Conservation (phyloP, 2,797 vertebrate genomes). For the Tauraco hartlaubi region DNA sequence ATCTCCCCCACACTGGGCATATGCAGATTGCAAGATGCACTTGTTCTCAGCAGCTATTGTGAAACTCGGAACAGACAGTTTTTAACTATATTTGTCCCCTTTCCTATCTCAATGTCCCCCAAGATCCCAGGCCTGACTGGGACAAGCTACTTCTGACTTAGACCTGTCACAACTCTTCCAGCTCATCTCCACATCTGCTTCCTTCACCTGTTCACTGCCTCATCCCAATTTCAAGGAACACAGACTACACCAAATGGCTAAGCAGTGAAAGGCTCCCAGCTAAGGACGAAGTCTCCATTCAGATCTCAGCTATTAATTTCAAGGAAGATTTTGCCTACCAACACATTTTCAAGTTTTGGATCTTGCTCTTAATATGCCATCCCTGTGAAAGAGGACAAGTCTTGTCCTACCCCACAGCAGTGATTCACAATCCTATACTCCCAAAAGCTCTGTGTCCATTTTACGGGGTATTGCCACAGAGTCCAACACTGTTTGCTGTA, state of each 20-base stretch:
- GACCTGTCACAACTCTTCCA: not conserved
- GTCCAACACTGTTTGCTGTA: not conserved
- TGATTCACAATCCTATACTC: not conserved
- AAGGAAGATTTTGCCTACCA: not conserved
- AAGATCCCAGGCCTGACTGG: not conserved
- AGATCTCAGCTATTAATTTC: not conserved
- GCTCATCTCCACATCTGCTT: not conserved
- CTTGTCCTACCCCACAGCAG: not conserved
- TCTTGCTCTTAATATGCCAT: not conserved
- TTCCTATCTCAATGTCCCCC: not conserved
- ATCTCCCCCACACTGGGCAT: fast-evolving
- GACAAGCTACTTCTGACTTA: not conserved
- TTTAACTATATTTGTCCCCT: not conserved
- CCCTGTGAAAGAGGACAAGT: not conserved
- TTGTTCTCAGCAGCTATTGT: not conserved
- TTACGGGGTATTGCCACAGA: not conserved
- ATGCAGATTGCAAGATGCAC: not conserved
- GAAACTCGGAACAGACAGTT: not conserved
- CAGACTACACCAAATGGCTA: not conserved
- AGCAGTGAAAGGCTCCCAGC: not conserved
- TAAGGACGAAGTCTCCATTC: not conserved
- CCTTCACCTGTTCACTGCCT: not conserved
- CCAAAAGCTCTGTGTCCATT: not conserved
- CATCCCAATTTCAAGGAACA: not conserved
- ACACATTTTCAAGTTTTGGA: not conserved